A percentile compares a stretch with the other conserved stretches of the same genome.
Evolutionary conservation across 1,140 invertebrate genomes (phyloP).

Genomic region (Leptopilina clavipes): DNA sequence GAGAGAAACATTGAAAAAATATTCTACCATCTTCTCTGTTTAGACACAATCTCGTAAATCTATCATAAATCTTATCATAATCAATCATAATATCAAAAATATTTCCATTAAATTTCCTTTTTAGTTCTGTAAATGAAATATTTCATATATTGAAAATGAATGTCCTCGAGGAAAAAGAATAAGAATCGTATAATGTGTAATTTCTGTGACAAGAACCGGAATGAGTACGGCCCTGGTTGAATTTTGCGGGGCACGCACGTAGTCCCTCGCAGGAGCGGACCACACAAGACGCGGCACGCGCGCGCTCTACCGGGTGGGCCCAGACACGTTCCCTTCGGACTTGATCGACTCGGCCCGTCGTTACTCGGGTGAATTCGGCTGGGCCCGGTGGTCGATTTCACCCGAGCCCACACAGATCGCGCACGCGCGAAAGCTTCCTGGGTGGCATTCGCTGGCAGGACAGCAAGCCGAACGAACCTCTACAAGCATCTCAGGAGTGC

Average conservation of each 20-base stretch:
- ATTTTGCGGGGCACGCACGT: conserved; percentile 53
- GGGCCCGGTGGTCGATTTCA: conserved; percentile 60
- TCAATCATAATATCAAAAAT: no score
- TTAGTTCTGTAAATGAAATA: no score
- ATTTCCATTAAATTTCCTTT: no score
- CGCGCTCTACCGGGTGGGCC: conserved; percentile 75
- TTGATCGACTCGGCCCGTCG: conserved; percentile 52
- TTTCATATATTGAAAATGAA: no score
- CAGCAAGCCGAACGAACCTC: conserved; percentile 61
- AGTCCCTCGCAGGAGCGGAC: conserved; percentile 61
- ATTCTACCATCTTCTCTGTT: no score
- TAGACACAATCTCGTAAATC: no score
- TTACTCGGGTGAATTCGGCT: conserved; percentile 61
- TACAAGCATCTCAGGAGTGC: conserved; percentile 35
- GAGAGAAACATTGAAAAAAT: conserved; percentile 18
- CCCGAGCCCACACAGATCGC: conserved; percentile 73
- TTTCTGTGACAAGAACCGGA: neutral
- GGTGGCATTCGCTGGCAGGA: conserved; percentile 73
- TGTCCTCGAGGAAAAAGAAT: no score
- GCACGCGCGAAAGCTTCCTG: conserved; percentile 74
- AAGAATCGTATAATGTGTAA: no score
- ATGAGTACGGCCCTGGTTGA: conserved; percentile 23
- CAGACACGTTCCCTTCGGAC: conserved; percentile 68
- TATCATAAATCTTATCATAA: no score
- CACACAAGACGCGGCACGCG: conserved; percentile 75